A percentile compares a stretch with the other conserved stretches of the same genome.
Conservation (phyloP, 2,888 invertebrate species). For the Caenorhabditis macrosperma region DNA sequence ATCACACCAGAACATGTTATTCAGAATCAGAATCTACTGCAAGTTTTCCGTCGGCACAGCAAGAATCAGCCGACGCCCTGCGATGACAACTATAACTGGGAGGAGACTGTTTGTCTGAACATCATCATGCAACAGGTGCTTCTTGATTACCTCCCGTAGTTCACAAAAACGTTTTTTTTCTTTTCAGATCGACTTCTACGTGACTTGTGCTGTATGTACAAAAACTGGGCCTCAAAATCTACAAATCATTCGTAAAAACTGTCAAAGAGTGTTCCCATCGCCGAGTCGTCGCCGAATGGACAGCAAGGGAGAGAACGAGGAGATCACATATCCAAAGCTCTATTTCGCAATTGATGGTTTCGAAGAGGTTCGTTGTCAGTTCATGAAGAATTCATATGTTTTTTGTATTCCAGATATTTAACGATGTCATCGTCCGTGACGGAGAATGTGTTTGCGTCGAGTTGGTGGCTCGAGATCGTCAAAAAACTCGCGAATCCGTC, state of each 20-base stretch:
- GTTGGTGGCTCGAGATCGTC: conserved; percentile 90
- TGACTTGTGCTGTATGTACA: conserved; percentile 97
- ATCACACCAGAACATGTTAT: background rate
- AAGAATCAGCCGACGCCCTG: conserved; percentile 92
- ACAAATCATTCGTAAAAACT: conserved; percentile 93
- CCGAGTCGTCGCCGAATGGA: conserved; percentile 93
- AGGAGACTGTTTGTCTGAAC: conserved; percentile 98
- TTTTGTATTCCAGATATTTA: conserved; percentile 89
- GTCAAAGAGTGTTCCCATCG: conserved; percentile 90
- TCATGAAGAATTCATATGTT: too few relatives aligned
- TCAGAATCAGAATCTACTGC: conserved; percentile 83
- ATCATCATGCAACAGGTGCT: conserved; percentile 91
- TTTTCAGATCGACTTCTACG: conserved; percentile 90
- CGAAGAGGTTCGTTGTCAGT: conserved; percentile 91
- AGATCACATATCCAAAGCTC: conserved; percentile 98
- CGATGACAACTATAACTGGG: conserved; percentile 97
- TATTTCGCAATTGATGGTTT: conserved; percentile 99
- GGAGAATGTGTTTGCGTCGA: conserved; percentile 99
- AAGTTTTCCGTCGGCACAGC: conserved; percentile 97
- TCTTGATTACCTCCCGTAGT: background rate
- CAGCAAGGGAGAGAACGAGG: conserved; percentile 98
- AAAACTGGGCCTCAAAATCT: conserved; percentile 97
- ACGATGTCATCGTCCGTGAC: conserved; percentile 95
- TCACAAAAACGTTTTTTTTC: background rate
- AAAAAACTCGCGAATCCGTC: conserved; percentile 86